Evolutionary conservation across 2,888 invertebrate genomes (phyloP), one percentile per base, ranked within the genome.

Genomic region (Choreutis nemorana): DNA sequence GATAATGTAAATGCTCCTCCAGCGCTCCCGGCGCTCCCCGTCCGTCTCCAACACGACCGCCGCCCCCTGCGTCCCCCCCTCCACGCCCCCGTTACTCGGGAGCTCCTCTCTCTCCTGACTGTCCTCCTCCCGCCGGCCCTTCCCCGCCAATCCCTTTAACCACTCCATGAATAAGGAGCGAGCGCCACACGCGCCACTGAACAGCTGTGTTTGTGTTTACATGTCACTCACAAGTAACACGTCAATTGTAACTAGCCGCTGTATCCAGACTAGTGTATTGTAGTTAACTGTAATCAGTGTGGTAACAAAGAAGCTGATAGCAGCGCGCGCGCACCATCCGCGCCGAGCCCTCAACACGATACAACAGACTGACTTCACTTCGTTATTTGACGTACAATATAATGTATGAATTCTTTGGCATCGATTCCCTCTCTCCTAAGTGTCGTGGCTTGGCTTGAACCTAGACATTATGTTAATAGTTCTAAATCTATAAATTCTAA

Each of bases 1-100:
- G 51, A 93, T 89, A 23, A 90, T 82, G 50, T 89, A 85, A 37
- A 93, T 82, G 39, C 92, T 92, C 40, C 84, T 82, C 88, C 89
- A 90, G 68, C 93, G 81, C 55, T 86, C 81, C 42, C 78, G 80
- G 42, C 84, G 84, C 56, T 91, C 86, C 34, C 70, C 66, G 23
- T 70, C 56, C 3, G 85, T 88, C 81, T 92, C 92, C 48, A 91
- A 70, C 31, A 70, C 35, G 14, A 41, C 41, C 31, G 20, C 29
- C 5, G 23, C 27, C 23, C 13, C 22, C 31, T 10, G 15, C 9
- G 25, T 14, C 23, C 36, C 25, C 26, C 16, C 21, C 14, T 30
- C 23, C 16, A 34, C 34, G 4, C 23, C 32, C 23, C 30, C 20
- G 14, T 31, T 28, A 30, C 16, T 28, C 13, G 28, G 8, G 6